Evolutionary conservation across 1,140 invertebrate species (phyloP).

Genomic region (Oryzaephilus surinamensis): DNA sequence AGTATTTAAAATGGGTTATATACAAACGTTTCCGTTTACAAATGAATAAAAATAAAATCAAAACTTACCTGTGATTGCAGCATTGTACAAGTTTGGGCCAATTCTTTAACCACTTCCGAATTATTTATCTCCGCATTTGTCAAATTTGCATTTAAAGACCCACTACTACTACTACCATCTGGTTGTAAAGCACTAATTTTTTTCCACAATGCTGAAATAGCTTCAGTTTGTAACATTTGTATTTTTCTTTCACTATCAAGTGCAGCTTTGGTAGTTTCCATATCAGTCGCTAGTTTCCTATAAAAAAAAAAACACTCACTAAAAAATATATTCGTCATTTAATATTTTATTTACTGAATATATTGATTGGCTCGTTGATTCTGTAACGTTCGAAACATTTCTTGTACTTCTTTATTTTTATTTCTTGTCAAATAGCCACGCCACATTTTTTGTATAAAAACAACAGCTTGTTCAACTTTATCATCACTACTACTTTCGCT

Average conservation of each 20-base stretch:
- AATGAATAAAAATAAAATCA: constrained; percentile 1
- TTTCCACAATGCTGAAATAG: constrained; percentile 81
- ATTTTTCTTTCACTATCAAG: constrained; percentile 77
- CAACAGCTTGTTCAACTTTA: constrained; percentile 44
- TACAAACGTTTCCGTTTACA: neutral
- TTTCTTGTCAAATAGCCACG: constrained; percentile 74
- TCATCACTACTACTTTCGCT: constrained; percentile 22
- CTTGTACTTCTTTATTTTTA: constrained; percentile 58
- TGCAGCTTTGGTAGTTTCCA: constrained; percentile 69
- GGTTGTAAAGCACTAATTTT: constrained; percentile 65
- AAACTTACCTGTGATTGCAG: constrained; percentile 37
- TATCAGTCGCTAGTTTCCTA: constrained; percentile 66
- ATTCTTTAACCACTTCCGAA: constrained; percentile 35
- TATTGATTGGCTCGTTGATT: constrained; percentile 72
- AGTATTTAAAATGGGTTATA: constrained; percentile 2
- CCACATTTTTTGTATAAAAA: constrained; percentile 81
- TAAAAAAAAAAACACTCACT: constrained; percentile 13
- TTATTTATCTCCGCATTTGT: constrained; percentile 22
- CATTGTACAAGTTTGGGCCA: constrained; percentile 40
- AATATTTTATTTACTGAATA: constrained; percentile 56
- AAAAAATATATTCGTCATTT: no score
- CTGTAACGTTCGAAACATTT: constrained; percentile 66
- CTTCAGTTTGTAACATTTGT: constrained; percentile 79
- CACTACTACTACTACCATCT: constrained; percentile 6
- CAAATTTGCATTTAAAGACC: constrained; percentile 14